These are phyloP conservation scores for Leptinotarsa rubiginosa DNA, from an alignment of 2,888 invertebrate species.

Conservation along the genomic window DNA sequence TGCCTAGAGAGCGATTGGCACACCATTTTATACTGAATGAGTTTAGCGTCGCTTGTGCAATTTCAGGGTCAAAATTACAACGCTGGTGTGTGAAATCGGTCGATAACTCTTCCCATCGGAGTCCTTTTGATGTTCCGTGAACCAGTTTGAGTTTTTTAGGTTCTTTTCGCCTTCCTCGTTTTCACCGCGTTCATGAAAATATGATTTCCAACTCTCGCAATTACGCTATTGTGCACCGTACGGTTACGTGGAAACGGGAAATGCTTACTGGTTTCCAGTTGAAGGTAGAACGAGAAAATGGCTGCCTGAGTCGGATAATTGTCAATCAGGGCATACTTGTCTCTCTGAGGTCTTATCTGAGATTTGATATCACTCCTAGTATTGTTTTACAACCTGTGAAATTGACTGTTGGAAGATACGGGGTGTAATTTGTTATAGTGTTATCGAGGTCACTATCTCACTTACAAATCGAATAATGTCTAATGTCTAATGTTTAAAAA, in stretches of 20 bases:
- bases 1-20: slow-evolving; percentile 17
- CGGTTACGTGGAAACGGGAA: neutral
- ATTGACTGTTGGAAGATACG: neutral
- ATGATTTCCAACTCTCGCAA: slow-evolving; percentile 14
- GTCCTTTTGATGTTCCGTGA: slow-evolving; percentile 10
- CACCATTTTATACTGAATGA: slow-evolving; percentile 33
- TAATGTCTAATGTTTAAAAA: no score
- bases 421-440: neutral
- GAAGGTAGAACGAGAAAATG: neutral
- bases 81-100: slow-evolving; percentile 51
- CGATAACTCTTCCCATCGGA: slow-evolving; percentile 42
- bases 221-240: neutral
- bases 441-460: no score
- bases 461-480: no score
- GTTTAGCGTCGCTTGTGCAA: slow-evolving; percentile 38
- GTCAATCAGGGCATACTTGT: slow-evolving; percentile 4
- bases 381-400: neutral
- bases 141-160: slow-evolving; percentile 8
- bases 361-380: neutral
- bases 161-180: slow-evolving; percentile 5
- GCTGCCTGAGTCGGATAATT: neutral
- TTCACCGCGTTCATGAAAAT: slow-evolving; percentile 5
- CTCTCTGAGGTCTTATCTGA: neutral
- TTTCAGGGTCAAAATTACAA: slow-evolving; percentile 55
- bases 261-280: slow-evolving; percentile 7